These are phyloP conservation scores for Epinephelus moara DNA, from an alignment of 2,113 vertebrate species.

Conservation along the genomic window DNA sequence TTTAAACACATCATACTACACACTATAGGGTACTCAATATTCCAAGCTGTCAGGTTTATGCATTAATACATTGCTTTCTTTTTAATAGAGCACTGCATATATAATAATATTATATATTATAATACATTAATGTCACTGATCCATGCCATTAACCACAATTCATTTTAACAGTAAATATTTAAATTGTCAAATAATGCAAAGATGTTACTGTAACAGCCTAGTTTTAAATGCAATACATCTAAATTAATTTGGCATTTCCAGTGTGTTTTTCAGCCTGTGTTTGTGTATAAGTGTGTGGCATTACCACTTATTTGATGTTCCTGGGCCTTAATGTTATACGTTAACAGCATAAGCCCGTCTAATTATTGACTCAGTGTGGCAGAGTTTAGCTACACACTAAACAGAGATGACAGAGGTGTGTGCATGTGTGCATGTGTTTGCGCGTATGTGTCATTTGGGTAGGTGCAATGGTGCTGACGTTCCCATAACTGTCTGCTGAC, in stretches of 20 bases:
- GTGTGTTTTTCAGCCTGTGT: constrained; percentile 13
- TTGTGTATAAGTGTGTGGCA: constrained; percentile 28
- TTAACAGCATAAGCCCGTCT: constrained; percentile 42
- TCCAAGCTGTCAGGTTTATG: not conserved
- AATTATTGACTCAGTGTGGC: constrained; percentile 62
- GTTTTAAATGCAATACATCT: constrained; percentile 19
- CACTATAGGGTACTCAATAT: not conserved
- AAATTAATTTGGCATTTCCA: constrained; percentile 40
- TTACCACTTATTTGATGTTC: constrained; percentile 31
- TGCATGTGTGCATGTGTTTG: constrained; percentile 43
- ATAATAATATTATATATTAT: not conserved
- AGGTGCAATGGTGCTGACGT: constrained; percentile 55
- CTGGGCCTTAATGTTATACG: constrained; percentile 39
- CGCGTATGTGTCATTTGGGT: constrained; percentile 56
- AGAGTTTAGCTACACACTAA: constrained; percentile 48
- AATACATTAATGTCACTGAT: not conserved
- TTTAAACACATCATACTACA: not conserved
- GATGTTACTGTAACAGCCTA: not conserved
- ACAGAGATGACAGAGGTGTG: constrained; percentile 67
- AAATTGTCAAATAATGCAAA: constrained; percentile 23
- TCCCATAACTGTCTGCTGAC: constrained; percentile 68
- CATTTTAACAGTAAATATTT: constrained; percentile 3
- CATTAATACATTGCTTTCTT: not conserved
- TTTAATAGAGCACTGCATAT: not conserved
- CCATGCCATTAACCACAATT: constrained; percentile 4